Conservation (phyloP, 2,113 vertebrate genomes). For the Oryzias curvinotus region DNA sequence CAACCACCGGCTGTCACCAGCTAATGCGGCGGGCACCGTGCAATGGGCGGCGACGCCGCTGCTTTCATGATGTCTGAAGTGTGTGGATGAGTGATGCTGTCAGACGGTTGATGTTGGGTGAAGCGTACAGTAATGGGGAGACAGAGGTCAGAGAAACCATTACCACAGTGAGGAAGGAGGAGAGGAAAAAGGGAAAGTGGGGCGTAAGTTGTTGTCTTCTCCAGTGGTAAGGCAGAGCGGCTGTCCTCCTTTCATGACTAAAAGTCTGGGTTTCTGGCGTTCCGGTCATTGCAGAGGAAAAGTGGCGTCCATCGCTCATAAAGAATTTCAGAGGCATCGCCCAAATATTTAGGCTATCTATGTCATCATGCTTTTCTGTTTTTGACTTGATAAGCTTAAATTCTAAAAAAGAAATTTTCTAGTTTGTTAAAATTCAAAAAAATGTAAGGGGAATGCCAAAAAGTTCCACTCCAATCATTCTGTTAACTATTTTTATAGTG, state of each 20-base stretch:
- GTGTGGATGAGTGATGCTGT: slow-evolving; percentile 67
- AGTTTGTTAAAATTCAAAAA: too few species aligned
- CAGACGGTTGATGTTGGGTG: slow-evolving; percentile 72
- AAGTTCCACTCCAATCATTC: too few species aligned
- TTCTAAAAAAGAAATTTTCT: too few species aligned
- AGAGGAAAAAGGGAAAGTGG: slow-evolving; percentile 49
- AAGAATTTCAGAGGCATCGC: slow-evolving; percentile 39
- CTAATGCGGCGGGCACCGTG: slow-evolving; percentile 37
- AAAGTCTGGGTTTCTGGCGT: slow-evolving; percentile 34
- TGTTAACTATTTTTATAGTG: too few species aligned
- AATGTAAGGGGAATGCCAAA: too few species aligned
- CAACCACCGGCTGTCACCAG: slow-evolving; percentile 60
- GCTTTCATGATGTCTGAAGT: slow-evolving; percentile 57
- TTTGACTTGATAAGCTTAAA: slow-evolving; percentile 32
- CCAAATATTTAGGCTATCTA: too few species aligned
- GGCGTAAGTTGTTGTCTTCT: slow-evolving; percentile 55
- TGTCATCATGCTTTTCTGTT: not conserved
- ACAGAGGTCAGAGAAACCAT: slow-evolving; percentile 76
- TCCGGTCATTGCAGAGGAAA: slow-evolving; percentile 51
- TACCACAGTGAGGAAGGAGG: slow-evolving; percentile 54
- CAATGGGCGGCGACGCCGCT: slow-evolving; percentile 45
- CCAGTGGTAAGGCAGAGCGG: slow-evolving; percentile 51
- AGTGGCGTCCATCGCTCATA: slow-evolving; percentile 48
- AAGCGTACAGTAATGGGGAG: slow-evolving; percentile 73
- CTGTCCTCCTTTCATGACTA: slow-evolving; percentile 61